A percentile compares a stretch with the other conserved stretches of the same genome.
phyloP scores from a whole-genome alignment of 2,888 invertebrate species.

The Drosophila lutescens region DNA sequence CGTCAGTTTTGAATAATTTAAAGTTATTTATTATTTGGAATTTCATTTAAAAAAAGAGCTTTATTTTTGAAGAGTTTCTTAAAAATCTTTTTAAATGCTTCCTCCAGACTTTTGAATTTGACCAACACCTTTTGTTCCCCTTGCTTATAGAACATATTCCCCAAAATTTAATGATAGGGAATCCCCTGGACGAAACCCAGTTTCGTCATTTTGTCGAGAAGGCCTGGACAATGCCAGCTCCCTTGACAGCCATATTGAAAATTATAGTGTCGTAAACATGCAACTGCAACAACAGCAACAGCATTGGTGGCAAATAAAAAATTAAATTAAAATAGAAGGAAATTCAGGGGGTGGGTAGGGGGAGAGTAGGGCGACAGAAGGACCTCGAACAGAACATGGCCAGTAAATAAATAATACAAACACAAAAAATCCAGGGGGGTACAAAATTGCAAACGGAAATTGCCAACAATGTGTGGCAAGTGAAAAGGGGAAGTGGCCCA shows the following conservation, averaged over 20 bases:
- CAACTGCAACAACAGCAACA: constrained; percentile 57
- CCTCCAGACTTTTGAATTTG: not conserved
- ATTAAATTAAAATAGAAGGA: constrained; percentile 66
- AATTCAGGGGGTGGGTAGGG: constrained; percentile 1
- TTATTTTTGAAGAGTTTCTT: not conserved
- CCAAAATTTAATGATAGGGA: not conserved
- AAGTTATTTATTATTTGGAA: no score
- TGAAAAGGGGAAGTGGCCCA: constrained; percentile 22
- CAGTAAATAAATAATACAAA: constrained; percentile 53
- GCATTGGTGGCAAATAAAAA: constrained; percentile 36
- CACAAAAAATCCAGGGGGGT: constrained; percentile 16
- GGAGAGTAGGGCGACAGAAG: not conserved
- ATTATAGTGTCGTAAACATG: constrained; percentile 75
- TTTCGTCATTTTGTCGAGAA: not conserved
- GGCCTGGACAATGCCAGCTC: constrained; percentile 6
- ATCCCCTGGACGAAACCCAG: not conserved
- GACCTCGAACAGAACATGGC: constrained; percentile 56
- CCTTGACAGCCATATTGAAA: constrained; percentile 62
- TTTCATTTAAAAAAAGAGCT: not conserved
- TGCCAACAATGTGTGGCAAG: constrained; percentile 52
- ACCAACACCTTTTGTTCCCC: not conserved
- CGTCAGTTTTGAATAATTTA: not conserved
- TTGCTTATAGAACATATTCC: not conserved
- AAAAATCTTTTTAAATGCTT: not conserved
- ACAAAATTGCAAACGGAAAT: constrained; percentile 70